Evolutionary conservation across 2,113 vertebrate species (phyloP).

Genomic region (Phaethornis superciliosus): DNA sequence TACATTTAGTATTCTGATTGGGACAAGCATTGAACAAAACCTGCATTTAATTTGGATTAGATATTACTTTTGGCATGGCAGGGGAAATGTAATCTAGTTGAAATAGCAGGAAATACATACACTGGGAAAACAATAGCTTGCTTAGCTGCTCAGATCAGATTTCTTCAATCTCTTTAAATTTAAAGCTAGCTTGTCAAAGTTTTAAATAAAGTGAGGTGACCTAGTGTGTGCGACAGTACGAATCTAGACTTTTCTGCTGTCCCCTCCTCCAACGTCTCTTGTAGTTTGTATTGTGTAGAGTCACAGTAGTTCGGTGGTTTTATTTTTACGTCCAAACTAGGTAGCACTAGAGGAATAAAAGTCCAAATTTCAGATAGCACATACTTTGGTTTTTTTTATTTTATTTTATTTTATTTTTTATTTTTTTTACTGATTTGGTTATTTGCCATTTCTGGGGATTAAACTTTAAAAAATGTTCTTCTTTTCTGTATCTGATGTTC

Average conservation of each 20-base stretch:
- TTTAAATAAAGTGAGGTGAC: not conserved
- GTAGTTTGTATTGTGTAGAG: not conserved
- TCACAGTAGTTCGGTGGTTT: slow-evolving; percentile 12
- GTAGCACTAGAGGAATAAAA: slow-evolving; percentile 37
- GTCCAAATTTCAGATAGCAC: slow-evolving; percentile 71
- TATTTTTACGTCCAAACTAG: slow-evolving; percentile 51
- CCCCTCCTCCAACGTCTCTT: not conserved
- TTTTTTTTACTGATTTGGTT: slow-evolving; percentile 79
- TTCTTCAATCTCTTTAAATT: not conserved
- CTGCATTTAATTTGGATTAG: not conserved
- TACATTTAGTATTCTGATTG: not conserved
- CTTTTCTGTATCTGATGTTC: slow-evolving; percentile 99
- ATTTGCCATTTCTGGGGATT: slow-evolving; percentile 87
- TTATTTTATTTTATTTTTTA: not conserved
- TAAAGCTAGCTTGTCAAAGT: not conserved
- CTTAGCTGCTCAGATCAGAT: not conserved
- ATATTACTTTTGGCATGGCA: not conserved
- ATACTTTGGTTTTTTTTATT: slow-evolving; percentile 55
- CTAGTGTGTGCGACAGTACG: not conserved
- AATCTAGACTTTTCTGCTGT: not conserved
- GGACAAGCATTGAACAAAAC: not conserved
- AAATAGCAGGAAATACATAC: not conserved
- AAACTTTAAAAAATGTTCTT: slow-evolving; percentile 99
- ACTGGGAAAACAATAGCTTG: not conserved
- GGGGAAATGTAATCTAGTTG: not conserved